Percentiles rank a stretch among this genome's conserved stretches.
These are phyloP conservation scores for Seriola dumerili DNA, from an alignment of 2,113 vertebrate genomes.

Conservation along the genomic window DNA sequence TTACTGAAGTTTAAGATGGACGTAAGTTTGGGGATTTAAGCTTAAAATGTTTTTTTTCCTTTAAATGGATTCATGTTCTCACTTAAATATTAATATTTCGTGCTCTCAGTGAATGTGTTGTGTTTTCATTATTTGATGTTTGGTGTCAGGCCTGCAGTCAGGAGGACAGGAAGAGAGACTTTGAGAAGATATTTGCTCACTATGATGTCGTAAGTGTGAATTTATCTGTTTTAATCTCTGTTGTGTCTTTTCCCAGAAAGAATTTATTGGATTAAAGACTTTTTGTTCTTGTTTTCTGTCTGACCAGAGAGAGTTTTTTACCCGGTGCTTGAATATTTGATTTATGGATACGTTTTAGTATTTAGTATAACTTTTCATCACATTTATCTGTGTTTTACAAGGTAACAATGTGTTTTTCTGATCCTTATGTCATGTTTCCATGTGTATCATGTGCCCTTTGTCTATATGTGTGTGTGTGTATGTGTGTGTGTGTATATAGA, in stretches of 20 bases:
- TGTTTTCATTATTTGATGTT: neutral
- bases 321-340: too few species aligned
- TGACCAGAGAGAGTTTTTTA: too few species aligned
- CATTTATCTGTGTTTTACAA: too few species aligned
- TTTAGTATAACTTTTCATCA: too few species aligned
- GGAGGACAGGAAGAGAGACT: constrained; percentile 92
- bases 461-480: too few species aligned
- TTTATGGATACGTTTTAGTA: too few species aligned
- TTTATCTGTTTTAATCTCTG: too few species aligned
- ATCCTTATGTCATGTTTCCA: neutral
- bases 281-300: too few species aligned
- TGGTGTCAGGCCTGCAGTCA: constrained; percentile 86
- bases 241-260: too few species aligned
- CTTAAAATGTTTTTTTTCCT: neutral
- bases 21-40: constrained; percentile 83
- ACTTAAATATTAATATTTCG: neutral
- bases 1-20: constrained; percentile 96
- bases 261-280: too few species aligned
- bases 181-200: constrained; percentile 95
- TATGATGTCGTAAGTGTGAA: constrained; percentile 89
- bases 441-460: too few species aligned
- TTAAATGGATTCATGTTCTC: neutral
- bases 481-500: constrained; percentile 83
- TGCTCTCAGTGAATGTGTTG: neutral
- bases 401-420: too few species aligned